Evolutionary conservation across 2,797 vertebrate species (phyloP).

Genomic region (Helicolenus hilgendorfi): DNA sequence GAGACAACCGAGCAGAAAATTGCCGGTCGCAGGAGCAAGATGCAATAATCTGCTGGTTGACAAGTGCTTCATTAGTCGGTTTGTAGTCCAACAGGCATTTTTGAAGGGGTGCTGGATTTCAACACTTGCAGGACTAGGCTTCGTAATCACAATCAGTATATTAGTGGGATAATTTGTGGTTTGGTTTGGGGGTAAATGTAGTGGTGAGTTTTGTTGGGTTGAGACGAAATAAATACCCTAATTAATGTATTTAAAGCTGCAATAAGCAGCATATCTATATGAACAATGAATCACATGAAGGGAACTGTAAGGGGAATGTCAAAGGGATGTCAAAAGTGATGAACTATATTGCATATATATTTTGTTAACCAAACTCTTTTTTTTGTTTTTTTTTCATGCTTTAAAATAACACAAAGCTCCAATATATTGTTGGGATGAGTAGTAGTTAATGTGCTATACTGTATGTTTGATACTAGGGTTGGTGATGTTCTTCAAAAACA

Average conservation of each 20-base stretch:
- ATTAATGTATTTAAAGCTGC: neutral
- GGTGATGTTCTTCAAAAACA: no score
- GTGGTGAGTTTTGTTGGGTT: neutral
- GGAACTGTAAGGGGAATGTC: neutral
- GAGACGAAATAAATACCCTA: neutral
- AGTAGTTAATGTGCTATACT: no score
- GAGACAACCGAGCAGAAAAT: conserved; percentile 74
- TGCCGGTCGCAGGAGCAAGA: conserved; percentile 38
- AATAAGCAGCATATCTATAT: neutral
- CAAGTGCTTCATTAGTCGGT: conserved; percentile 53
- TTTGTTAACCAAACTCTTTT: no score
- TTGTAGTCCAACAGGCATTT: conserved; percentile 24
- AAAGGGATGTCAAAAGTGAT: neutral
- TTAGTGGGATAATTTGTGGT: neutral
- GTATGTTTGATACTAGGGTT: no score
- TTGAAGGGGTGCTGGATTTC: neutral
- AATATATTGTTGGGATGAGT: no score
- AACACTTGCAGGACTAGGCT: neutral
- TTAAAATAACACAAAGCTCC: no score
- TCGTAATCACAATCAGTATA: neutral
- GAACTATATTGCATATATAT: no score
- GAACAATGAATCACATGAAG: neutral
- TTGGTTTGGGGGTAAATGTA: neutral
- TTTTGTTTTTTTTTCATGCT: no score
- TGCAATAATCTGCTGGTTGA: conserved; percentile 61